Percentiles rank a stretch among this genome's conserved stretches.
Evolutionary conservation across 2,113 vertebrate species (phyloP).

Genomic region (Glaucidium brasilianum): DNA sequence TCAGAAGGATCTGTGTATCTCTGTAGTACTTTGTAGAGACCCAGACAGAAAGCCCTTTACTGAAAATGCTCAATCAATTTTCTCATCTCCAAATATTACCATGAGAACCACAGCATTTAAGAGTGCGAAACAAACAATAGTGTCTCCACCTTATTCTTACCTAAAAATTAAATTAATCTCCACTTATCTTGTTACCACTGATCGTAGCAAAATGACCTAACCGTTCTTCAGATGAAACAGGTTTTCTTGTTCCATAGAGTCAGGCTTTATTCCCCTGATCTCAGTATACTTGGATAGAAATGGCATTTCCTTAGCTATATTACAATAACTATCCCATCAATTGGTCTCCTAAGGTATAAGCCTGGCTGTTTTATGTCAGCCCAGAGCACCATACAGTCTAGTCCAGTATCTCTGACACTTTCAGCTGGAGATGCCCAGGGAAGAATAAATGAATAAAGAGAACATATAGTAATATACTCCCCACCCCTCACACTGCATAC

Average conservation of each 20-base stretch:
- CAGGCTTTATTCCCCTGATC: neutral
- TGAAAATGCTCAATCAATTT: neutral
- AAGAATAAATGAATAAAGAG: neutral
- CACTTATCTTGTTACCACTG: neutral
- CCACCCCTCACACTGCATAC: rapidly evolving
- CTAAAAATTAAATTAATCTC: neutral
- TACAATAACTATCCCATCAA: neutral
- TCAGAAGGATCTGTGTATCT: neutral
- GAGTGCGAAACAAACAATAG: neutral
- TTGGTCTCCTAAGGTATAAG: neutral
- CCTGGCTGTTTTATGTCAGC: too few relatives aligned
- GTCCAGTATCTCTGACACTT: neutral
- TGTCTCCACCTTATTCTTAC: neutral
- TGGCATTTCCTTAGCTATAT: neutral
- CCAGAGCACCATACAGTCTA: neutral
- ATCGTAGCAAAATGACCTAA: neutral
- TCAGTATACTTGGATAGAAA: neutral
- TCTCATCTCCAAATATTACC: neutral
- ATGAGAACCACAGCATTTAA: neutral
- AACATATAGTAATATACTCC: neutral
- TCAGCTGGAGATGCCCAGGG: neutral
- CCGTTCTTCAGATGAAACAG: neutral
- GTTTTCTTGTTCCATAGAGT: neutral
- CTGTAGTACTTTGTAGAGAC: neutral
- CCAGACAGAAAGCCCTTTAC: neutral